A percentile compares a stretch with the other conserved stretches of the same genome.
Evolutionary conservation across 2,113 vertebrate genomes (phyloP).

Genomic region (Orientallactaga bullata): DNA sequence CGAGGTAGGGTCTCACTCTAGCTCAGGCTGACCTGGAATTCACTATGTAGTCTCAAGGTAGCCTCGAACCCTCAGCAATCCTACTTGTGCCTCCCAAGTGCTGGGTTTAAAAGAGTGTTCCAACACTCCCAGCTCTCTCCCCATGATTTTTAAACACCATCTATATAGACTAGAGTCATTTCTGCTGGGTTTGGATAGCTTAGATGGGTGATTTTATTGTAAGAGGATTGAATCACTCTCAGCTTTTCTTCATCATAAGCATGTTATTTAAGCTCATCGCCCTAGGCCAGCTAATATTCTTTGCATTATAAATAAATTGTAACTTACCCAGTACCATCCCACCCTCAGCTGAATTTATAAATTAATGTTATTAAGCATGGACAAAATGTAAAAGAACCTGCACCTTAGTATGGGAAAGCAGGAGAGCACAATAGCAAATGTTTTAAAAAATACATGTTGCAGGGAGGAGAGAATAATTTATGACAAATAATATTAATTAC

Average conservation of each 20-base stretch:
- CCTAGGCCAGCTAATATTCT: constrained; percentile 15
- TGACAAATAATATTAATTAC: constrained; percentile 4
- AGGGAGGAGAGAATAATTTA: background rate
- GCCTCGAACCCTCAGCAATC: no score
- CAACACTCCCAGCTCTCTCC: background rate
- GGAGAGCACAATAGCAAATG: constrained; percentile 32
- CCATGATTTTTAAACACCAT: background rate
- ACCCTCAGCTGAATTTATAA: background rate
- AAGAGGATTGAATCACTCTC: constrained; percentile 13
- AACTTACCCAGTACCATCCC: background rate
- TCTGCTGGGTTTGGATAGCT: constrained; percentile 29
- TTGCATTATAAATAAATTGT: background rate
- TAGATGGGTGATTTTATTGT: constrained; percentile 15
- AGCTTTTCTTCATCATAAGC: constrained; percentile 16
- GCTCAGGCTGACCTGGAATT: no score
- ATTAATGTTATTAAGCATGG: background rate
- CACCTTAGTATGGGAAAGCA: background rate
- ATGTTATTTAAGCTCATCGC: constrained; percentile 42
- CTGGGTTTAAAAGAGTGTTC: no score
- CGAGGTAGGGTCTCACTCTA: no score
- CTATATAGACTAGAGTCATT: constrained; percentile 37
- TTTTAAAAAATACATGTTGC: constrained; percentile 8
- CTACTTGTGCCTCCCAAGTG: no score
- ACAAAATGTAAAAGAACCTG: background rate
- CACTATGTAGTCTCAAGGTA: no score